phyloP scores from a whole-genome alignment of 2,888 invertebrate species.

The Tetragonisca angustula region DNA sequence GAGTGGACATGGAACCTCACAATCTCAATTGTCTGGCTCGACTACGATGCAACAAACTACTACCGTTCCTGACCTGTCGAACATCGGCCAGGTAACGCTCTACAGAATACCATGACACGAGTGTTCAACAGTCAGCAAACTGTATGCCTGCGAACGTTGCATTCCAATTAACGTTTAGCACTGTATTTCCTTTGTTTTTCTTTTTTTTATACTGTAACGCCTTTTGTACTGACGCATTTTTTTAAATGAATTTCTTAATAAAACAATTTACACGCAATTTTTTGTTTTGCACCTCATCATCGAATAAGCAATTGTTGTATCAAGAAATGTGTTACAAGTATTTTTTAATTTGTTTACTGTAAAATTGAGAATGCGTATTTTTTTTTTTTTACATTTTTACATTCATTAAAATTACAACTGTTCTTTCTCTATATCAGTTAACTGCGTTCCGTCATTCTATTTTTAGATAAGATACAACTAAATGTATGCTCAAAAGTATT shows the following conservation, averaged over 20 bases:
- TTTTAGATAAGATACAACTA: conserved; percentile 19
- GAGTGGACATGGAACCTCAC: conserved; percentile 84
- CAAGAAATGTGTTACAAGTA: not conserved
- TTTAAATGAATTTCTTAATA: conserved; percentile 67
- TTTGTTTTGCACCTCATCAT: conserved; percentile 58
- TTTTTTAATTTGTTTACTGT: not conserved
- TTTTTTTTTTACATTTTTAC: not conserved
- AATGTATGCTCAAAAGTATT: conserved; percentile 21
- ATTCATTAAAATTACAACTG: not conserved
- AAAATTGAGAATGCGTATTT: not conserved
- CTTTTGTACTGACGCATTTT: conserved; percentile 70
- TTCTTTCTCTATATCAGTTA: not conserved
- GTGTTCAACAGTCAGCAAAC: conserved; percentile 73
- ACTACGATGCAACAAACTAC: conserved; percentile 89
- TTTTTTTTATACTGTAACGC: conserved; percentile 67
- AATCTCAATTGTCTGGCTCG: conserved; percentile 84
- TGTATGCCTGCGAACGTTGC: conserved; percentile 73
- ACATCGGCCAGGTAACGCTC: conserved; percentile 84
- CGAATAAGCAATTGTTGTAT: not conserved
- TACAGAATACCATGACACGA: conserved; percentile 82
- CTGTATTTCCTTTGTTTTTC: conserved; percentile 72
- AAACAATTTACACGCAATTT: conserved; percentile 64
- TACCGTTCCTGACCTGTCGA: conserved; percentile 81
- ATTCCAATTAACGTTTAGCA: conserved; percentile 75
- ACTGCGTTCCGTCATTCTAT: conserved; percentile 25